Conservation (phyloP, 2,888 invertebrate genomes). For the Drosophila macrospina region DNA sequence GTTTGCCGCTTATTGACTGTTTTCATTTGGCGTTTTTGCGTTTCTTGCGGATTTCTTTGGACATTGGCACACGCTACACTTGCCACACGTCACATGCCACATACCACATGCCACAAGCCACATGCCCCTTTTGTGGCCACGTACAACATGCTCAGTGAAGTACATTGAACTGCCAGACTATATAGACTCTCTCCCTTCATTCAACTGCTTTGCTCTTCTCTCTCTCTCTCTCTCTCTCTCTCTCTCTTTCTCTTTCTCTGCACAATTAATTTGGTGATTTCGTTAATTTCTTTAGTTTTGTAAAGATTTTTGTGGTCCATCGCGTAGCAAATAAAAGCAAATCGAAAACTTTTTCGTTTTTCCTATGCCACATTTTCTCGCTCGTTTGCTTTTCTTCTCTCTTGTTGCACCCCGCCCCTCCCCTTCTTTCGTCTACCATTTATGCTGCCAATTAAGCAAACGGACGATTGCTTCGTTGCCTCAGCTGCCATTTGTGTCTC, state of each 20-base stretch:
- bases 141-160: constrained; percentile 8
- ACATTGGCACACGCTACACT: constrained; percentile 7
- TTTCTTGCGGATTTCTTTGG: constrained; percentile 1
- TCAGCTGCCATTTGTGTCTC: constrained; percentile 33
- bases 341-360: neutral
- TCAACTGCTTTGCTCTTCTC: constrained; percentile 9
- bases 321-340: constrained; percentile 6
- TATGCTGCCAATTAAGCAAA: constrained; percentile 32
- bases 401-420: no score
- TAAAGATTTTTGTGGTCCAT: constrained; percentile 32
- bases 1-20: constrained; percentile 30
- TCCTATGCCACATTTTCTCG: neutral
- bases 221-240: no score
- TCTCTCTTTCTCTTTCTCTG: constrained; percentile 4
- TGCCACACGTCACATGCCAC: constrained; percentile 3
- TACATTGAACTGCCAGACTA: constrained; percentile 36
- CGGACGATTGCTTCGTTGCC: constrained; percentile 6
- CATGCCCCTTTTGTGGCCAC: neutral
- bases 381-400: neutral
- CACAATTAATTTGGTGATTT: constrained; percentile 68
- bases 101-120: neutral
- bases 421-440: constrained; percentile 2
- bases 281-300: constrained; percentile 58
- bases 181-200: neutral
- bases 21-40: constrained; percentile 5